A percentile compares a stretch with the other conserved stretches of the same genome.
Conservation (phyloP, 2,113 vertebrate genomes). For the Lepidothrix coronata region DNA sequence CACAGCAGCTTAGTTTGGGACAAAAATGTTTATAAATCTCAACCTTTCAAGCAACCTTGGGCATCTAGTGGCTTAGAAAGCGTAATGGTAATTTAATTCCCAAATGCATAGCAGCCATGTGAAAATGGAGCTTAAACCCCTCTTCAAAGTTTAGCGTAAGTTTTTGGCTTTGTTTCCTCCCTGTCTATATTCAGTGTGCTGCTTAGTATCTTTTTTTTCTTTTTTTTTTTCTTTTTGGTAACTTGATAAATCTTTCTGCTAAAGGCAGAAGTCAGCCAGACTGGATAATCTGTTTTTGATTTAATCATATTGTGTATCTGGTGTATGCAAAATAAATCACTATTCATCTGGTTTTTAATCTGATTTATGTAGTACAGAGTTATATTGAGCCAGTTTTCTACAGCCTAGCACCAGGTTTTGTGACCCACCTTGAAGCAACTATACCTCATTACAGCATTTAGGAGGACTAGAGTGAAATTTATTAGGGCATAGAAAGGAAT, state of each 20-base stretch:
- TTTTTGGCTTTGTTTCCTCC: neutral
- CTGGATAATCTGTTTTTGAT: conserved; percentile 66
- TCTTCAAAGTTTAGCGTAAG: neutral
- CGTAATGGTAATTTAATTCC: neutral
- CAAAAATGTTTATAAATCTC: neutral
- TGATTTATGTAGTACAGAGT: neutral
- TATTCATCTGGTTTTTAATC: conserved; percentile 57
- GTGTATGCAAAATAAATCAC: conserved; percentile 61
- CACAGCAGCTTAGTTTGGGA: neutral
- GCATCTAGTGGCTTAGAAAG: neutral
- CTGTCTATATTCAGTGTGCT: neutral
- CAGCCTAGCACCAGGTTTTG: neutral
- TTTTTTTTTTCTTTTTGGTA: neutral
- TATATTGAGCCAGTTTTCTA: neutral
- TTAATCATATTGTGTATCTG: conserved; percentile 64
- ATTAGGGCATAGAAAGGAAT: accelerated
- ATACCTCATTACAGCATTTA: neutral
- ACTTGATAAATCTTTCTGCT: conserved; percentile 55
- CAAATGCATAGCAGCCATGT: neutral
- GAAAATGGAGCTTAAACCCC: neutral
- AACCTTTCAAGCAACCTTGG: neutral
- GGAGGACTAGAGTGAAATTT: neutral
- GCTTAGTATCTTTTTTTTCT: neutral
- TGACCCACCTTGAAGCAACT: neutral
- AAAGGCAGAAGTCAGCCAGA: conserved; percentile 58